Conservation (phyloP, 2,113 vertebrate genomes). For the Aegotheles bennettii region DNA sequence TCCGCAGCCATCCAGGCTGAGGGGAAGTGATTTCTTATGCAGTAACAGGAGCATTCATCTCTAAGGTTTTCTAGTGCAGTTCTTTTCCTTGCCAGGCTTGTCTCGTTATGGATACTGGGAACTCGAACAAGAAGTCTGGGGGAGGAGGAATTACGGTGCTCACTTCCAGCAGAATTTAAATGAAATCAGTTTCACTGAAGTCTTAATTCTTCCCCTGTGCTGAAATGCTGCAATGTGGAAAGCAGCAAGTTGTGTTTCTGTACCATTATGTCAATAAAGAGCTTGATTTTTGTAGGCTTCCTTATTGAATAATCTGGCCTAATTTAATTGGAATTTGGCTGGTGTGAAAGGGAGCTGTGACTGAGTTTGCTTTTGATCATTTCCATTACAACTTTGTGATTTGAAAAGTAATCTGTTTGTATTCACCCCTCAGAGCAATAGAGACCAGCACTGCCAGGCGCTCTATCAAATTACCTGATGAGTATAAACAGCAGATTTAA, state of each 20-base stretch:
- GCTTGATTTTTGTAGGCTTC: not conserved
- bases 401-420: constrained; percentile 14
- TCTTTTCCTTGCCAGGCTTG: not conserved
- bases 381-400: constrained; percentile 27
- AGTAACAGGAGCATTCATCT: not conserved
- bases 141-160: not conserved
- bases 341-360: not conserved
- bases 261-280: not conserved
- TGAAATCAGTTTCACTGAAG: not conserved
- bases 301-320: not conserved
- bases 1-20: rapidly evolving
- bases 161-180: not conserved
- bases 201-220: not conserved
- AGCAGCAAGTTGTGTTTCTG: not conserved
- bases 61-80: not conserved
- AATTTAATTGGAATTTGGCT: constrained; percentile 19
- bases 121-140: not conserved
- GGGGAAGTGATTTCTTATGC: not conserved
- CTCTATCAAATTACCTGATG: not conserved
- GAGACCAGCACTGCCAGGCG: not conserved
- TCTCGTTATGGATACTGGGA: not conserved
- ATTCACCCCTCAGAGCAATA: constrained; percentile 6
- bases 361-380: constrained; percentile 17
- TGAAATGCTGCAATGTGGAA: not conserved
- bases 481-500: constrained; percentile 35